Percentiles rank a stretch among this genome's conserved stretches.
Evolutionary conservation across 2,888 invertebrate genomes (phyloP).

Genomic region (Dryobotodes eremita): DNA sequence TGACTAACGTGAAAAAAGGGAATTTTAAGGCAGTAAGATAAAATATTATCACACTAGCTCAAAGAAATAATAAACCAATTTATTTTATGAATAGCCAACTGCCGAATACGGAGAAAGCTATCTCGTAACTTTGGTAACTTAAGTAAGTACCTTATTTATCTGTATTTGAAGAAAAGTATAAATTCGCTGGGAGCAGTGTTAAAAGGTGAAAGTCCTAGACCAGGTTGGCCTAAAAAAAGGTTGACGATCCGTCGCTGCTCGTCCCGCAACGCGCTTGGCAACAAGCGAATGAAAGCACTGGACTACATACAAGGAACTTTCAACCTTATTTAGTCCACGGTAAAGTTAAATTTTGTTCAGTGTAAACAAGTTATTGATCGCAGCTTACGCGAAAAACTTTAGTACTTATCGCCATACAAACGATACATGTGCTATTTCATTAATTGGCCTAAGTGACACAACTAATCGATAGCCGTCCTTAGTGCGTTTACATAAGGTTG

Average conservation of each 20-base stretch:
- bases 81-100: conserved; percentile 14
- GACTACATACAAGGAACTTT: conserved; percentile 54
- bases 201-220: conserved; percentile 82
- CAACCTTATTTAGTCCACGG: neutral
- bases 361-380: conserved; percentile 84
- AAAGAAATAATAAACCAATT: conserved; percentile 32
- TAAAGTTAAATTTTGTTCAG: conserved; percentile 64
- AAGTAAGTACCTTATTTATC: conserved; percentile 14
- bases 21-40: conserved; percentile 7
- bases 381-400: conserved; percentile 88
- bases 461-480: conserved; percentile 55
- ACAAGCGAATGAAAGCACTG: conserved; percentile 86
- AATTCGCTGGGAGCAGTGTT: conserved; percentile 48
- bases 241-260: conserved; percentile 82
- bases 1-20: neutral
- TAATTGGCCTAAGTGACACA: conserved; percentile 79
- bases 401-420: conserved; percentile 86
- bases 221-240: conserved; percentile 86
- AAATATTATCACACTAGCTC: conserved; percentile 9
- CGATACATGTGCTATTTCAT: conserved; percentile 83
- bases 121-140: conserved; percentile 19
- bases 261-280: conserved; percentile 84
- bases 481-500: conserved; percentile 37
- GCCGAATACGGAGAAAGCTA: conserved; percentile 17
- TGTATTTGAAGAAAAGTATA: conserved; percentile 38